These are phyloP conservation scores for Micronisus gabar DNA, from an alignment of 2,113 vertebrate species.

Conservation along the genomic window DNA sequence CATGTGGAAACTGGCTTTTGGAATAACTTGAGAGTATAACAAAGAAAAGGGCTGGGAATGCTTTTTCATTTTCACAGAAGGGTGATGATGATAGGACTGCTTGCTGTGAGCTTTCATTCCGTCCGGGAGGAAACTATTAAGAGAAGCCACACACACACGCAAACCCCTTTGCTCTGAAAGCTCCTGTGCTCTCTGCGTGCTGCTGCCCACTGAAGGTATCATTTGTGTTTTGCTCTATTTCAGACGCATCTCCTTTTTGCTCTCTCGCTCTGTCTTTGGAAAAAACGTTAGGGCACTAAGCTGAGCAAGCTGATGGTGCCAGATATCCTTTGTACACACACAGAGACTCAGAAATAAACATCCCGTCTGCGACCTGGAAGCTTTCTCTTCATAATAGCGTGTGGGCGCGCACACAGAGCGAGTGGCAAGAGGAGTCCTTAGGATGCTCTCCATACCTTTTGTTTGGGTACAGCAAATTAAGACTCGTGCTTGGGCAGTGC, in stretches of 20 bases:
- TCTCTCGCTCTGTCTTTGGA: constrained; percentile 29
- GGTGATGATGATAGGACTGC: constrained; percentile 24
- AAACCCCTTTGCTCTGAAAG: constrained; percentile 7
- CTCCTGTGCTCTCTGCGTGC: not conserved
- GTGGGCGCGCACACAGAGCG: not conserved
- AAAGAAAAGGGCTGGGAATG: not conserved
- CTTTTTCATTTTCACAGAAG: constrained; percentile 4
- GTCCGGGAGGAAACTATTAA: not conserved
- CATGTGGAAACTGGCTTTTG: not conserved
- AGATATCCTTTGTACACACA: not conserved
- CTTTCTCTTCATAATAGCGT: not conserved
- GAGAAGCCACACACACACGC: not conserved
- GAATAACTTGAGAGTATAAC: not conserved
- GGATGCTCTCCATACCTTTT: not conserved
- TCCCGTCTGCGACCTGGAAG: not conserved
- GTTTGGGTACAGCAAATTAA: constrained; percentile 44
- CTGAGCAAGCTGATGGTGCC: not conserved
- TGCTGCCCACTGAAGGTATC: not conserved
- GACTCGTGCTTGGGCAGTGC: not conserved
- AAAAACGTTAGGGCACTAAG: constrained; percentile 45
- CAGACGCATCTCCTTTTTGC: not conserved
- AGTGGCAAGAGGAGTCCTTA: not conserved
- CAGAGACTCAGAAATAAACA: not conserved
- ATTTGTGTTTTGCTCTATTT: constrained; percentile 30
- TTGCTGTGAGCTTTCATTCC: constrained; percentile 47